Base-by-base conservation (phyloP, 2,888 invertebrate species). In the Polyploca ridens region DNA sequence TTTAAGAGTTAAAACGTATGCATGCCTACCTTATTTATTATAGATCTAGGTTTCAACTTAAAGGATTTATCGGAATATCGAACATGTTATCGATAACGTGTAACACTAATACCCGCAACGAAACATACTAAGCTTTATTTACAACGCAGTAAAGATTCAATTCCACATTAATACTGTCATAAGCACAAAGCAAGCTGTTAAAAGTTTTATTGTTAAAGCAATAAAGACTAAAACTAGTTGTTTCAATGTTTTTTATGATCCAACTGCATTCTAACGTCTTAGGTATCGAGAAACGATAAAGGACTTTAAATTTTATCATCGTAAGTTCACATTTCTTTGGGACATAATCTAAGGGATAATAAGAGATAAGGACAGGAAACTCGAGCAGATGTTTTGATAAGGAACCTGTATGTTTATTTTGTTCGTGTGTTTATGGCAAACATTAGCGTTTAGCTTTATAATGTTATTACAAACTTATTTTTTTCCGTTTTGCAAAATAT, bases 361-460 rank as follows among this genome's bases (percentile, higher is more conserved):
- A 38, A 0, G 41, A 70, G 79, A 79, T 77, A 77, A 73, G 62
- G 66, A 68, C 79, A 82, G 83, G 83, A 82, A 77, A 82, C 73
- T 69, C 64, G 62, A 61, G 81, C 83, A 79, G 81, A 82, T 82
- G 82, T 77, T 75, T 72, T 76, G 81, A 81, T 82, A 80, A 77
- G 67, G 67, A 70, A 79, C 76, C 75, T 79, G 79, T 74, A 66
- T 69, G 63, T 71, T 67, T 65, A 59, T 63, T 67, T 62, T 62
- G 68, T 65, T 33, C 64, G 54, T 58, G 60, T 58, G 62, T 46
- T 44, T 44, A 62, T 62, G 64, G 66, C 62, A 67, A 65, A 60
- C 60, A 61, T 63, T 49, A 59, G 60, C 60, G 64, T 58, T 65
- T 64, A 62, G 58, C 63, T 58, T 41, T 49, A 58, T 60, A 57